Base-by-base conservation (phyloP, 2,888 invertebrate genomes). In the Stramonita haemastoma region DNA sequence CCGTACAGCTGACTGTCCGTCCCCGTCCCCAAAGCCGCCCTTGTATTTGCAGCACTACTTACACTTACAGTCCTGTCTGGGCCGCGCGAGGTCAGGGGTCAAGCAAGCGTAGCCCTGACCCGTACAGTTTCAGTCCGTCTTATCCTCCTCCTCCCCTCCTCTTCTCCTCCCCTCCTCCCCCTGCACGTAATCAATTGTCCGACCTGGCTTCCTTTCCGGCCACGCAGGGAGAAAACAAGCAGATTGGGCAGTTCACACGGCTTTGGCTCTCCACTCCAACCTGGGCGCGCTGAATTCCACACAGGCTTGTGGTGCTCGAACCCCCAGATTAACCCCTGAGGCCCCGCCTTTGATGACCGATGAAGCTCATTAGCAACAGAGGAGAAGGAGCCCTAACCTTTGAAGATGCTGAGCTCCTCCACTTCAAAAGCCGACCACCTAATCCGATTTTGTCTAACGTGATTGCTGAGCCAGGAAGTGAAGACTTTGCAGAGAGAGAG, bases 101-200 rank as follows among this genome's bases (percentile, higher is more conserved):
- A 83, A 46, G 1, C 2, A 17, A 26, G 26, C 26, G 8, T 17
- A 29, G 73, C 73, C 81, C 36, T 46, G 81, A 83, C 81, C 81
- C 81, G 26, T 46, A 6, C 22, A 46, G 46, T n/a, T 79, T 60
- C 66, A 86, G 17, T n/a, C 26, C 60, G 86, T 29, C 32, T 86
- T 34, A 86, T 86, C 86, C 57, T 19, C 83, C 32, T 46, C 83
- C 34, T 46, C 8, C 19, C 4, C 60, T n/a, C n/a, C n/a, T n/a
- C n/a, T n/a, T n/a, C n/a, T n/a, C n/a, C n/a, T n/a, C 60, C 17
- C 26, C 73, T 73, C 77, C 77, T 4, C 26, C 17, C 29, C 4
- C 11, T 32, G 11, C 60, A 26, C 77, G 36, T 86, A 86, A 86
- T 86, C 86, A 86, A 86, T 66, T 66, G 86, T 86, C 17, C 66